These are phyloP conservation scores for Leucophenga maculata DNA, from an alignment of 2,888 invertebrate genomes.

Conservation along the genomic window DNA sequence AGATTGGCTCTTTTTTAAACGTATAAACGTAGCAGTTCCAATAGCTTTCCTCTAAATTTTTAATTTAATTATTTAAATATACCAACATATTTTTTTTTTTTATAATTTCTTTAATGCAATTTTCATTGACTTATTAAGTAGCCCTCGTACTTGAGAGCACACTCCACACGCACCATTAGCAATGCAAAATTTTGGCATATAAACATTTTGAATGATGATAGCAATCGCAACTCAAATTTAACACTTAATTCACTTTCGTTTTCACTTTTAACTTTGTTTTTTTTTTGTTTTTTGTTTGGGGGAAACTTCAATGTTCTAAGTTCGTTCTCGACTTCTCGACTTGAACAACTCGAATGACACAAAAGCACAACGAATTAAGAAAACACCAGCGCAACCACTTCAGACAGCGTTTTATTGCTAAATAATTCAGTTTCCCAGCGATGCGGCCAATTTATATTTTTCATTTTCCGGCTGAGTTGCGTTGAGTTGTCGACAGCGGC, in stretches of 20 bases:
- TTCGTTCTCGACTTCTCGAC: neutral
- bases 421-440: slow-evolving; percentile 65
- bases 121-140: no score
- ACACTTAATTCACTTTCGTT: neutral
- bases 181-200: neutral
- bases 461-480: slow-evolving; percentile 69
- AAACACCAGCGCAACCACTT: neutral
- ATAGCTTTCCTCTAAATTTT: no score
- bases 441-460: slow-evolving; percentile 68
- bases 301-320: neutral
- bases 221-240: no score
- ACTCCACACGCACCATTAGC: neutral
- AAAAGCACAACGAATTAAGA: neutral
- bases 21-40: no score
- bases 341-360: slow-evolving; percentile 2
- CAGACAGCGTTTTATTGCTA: slow-evolving; percentile 50
- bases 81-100: no score
- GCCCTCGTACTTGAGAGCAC: no score
- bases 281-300: no score
- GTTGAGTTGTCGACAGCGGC: slow-evolving; percentile 39
- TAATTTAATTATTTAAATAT: no score
- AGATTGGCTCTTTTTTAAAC: no score
- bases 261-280: neutral
- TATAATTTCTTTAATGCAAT: no score
- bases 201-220: neutral